phyloP scores from a whole-genome alignment of 2,888 invertebrate species.

The Phyllotreta striolata region DNA sequence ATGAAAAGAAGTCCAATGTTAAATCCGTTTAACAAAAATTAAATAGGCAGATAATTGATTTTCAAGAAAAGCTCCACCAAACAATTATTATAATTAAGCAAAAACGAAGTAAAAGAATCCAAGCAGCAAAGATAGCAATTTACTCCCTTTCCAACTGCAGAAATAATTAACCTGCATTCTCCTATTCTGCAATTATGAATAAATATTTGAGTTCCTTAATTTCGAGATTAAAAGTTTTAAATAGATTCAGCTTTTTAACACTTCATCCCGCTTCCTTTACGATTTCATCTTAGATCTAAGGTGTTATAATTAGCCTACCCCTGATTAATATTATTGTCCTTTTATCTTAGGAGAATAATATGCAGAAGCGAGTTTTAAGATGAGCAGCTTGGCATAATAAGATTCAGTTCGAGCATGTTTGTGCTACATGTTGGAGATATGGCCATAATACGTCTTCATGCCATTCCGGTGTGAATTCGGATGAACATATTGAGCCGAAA shows the following conservation, averaged over 20 bases:
- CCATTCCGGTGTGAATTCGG: conserved; percentile 17
- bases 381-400: no score
- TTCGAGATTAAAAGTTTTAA: conserved; percentile 12
- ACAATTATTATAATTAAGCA: no score
- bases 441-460: conserved; percentile 17
- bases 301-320: no score
- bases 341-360: no score
- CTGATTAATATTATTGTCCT: no score
- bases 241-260: conserved; percentile 16
- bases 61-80: no score
- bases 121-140: conserved; percentile 7
- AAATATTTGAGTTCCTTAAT: conserved; percentile 15
- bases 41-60: no score
- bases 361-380: no score
- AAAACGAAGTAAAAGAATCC: no score
- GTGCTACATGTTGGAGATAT: conserved; percentile 19
- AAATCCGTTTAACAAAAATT: no score
- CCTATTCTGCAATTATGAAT: conserved; percentile 16
- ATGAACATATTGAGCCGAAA: conserved; percentile 16
- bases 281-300: no score
- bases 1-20: no score
- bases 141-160: conserved; percentile 10
- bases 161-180: conserved; percentile 13
- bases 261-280: conserved; percentile 7
- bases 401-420: background rate